These are phyloP conservation scores for Pollenia amentaria DNA, from an alignment of 2,888 invertebrate species.

Conservation along the genomic window DNA sequence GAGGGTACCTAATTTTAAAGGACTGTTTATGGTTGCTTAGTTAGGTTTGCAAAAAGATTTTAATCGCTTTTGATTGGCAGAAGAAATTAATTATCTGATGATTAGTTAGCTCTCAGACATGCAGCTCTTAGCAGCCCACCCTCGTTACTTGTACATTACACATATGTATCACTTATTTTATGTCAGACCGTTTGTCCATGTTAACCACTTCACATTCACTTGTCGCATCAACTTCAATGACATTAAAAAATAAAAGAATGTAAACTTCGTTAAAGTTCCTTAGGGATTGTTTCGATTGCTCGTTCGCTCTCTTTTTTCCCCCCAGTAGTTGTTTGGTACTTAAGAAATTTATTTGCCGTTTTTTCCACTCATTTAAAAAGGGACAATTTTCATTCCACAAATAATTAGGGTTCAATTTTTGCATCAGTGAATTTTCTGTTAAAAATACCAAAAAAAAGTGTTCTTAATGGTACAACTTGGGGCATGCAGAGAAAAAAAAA, in stretches of 20 bases:
- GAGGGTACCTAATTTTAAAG: no score
- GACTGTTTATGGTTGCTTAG: no score
- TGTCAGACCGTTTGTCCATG: slow-evolving; percentile 40
- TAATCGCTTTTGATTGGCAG: no score
- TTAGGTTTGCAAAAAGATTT: no score
- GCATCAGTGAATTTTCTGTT: slow-evolving; percentile 70
- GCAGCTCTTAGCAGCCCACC: neutral
- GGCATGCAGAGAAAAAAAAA: neutral
- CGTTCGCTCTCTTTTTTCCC: slow-evolving; percentile 35
- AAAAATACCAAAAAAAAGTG: slow-evolving; percentile 28
- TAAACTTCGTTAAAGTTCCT: slow-evolving; percentile 74
- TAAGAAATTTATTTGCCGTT: slow-evolving; percentile 14
- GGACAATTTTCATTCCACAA: slow-evolving; percentile 71
- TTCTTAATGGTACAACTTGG: neutral
- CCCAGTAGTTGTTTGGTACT: slow-evolving; percentile 21
- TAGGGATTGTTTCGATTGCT: slow-evolving; percentile 62
- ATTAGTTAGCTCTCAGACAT: no score
- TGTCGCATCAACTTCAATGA: slow-evolving; percentile 73
- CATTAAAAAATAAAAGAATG: slow-evolving; percentile 71
- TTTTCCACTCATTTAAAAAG: slow-evolving; percentile 40
- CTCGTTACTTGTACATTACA: neutral
- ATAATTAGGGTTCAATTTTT: slow-evolving; percentile 73
- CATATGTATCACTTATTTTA: slow-evolving; percentile 16
- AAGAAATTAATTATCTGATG: no score
- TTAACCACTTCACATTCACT: slow-evolving; percentile 64